Percentiles rank a stretch among this genome's conserved stretches.
These are phyloP conservation scores for Sarotherodon lohbergeri DNA, from an alignment of 2,113 vertebrate species.

Conservation along the genomic window DNA sequence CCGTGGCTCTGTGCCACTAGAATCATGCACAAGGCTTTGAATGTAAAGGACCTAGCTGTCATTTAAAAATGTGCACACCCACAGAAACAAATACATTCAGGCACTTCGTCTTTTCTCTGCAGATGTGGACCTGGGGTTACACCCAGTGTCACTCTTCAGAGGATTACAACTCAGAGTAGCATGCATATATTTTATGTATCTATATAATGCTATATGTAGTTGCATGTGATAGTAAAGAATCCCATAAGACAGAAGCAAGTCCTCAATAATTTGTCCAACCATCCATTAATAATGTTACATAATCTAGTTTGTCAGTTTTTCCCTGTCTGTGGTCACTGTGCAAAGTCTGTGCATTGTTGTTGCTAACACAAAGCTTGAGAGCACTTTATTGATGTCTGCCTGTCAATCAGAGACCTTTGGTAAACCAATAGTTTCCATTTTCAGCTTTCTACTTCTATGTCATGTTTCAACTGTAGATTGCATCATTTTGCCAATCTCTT, in stretches of 20 bases:
- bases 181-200: neutral
- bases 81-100: neutral
- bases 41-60: constrained; percentile 20
- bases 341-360: neutral
- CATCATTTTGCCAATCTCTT: neutral
- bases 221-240: neutral
- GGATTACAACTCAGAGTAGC: neutral
- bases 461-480: neutral
- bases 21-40: constrained; percentile 36
- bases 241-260: neutral
- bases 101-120: neutral
- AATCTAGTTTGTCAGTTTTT: neutral
- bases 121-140: neutral
- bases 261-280: neutral
- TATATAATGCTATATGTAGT: neutral
- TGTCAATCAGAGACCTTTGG: neutral
- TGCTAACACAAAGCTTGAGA: neutral
- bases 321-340: neutral
- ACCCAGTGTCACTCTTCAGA: neutral
- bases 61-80: neutral
- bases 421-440: neutral
- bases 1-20: constrained; percentile 10
- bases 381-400: neutral
- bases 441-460: neutral
- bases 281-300: constrained; percentile 4